Conservation (phyloP, 2,888 invertebrate species). For the Dicranocentrus wangi region DNA sequence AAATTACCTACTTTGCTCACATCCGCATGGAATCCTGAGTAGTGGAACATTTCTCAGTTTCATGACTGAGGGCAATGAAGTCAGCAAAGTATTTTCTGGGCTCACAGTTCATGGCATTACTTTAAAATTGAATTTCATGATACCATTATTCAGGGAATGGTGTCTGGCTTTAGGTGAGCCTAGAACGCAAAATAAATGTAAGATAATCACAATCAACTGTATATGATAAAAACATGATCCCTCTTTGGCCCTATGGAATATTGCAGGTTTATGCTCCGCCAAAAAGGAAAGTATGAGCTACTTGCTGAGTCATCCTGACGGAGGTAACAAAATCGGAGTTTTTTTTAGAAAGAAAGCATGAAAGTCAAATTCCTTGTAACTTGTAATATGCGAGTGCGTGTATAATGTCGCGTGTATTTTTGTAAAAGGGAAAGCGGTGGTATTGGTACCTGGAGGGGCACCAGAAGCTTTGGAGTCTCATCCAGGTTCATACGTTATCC, state of each 20-base stretch:
- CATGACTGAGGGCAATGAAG: constrained; percentile 77
- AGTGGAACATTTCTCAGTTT: constrained; percentile 87
- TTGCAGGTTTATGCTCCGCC: no score
- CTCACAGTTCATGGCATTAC: constrained; percentile 77
- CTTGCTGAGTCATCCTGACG: constrained; percentile 77
- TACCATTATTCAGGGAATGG: constrained; percentile 82
- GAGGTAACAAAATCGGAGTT: no score
- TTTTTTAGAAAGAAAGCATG: no score
- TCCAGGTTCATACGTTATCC: constrained; percentile 84
- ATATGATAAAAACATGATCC: no score
- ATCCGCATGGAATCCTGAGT: constrained; percentile 94
- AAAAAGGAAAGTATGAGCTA: constrained; percentile 74
- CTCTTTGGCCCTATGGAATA: no score
- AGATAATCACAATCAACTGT: no score
- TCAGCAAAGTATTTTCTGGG: constrained; percentile 75
- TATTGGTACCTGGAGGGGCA: constrained; percentile 87
- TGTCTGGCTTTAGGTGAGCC: constrained; percentile 26
- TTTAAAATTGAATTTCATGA: constrained; percentile 82
- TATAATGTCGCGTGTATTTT: no score
- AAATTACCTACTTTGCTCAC: constrained; percentile 87
- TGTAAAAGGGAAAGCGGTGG: constrained; percentile 80
- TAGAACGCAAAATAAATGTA: no score
- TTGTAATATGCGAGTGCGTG: no score
- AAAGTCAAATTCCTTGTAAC: no score
- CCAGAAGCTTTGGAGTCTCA: constrained; percentile 78